These are phyloP conservation scores for Papilio polyxenes DNA, from an alignment of 1,140 invertebrate genomes.

Conservation along the genomic window DNA sequence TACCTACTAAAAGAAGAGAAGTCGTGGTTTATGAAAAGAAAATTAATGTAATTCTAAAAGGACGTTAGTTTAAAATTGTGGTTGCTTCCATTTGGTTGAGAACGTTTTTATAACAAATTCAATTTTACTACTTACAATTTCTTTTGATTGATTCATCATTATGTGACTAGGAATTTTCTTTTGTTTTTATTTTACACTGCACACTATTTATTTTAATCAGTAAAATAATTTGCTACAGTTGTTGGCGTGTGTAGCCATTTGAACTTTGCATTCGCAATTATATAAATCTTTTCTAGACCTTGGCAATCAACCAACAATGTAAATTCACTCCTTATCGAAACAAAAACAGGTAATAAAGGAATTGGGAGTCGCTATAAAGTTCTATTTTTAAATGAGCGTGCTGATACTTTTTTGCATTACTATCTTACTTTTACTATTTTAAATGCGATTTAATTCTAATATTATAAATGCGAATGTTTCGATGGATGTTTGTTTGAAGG, in stretches of 20 bases:
- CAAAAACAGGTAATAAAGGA: background rate
- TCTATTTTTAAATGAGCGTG: too few relatives aligned
- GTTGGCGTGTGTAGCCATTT: background rate
- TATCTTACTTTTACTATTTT: too few relatives aligned
- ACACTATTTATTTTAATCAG: background rate
- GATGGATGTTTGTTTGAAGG: too few relatives aligned
- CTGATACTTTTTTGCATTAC: too few relatives aligned
- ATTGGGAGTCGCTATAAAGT: background rate
- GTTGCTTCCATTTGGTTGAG: background rate
- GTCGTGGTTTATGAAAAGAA: too few relatives aligned
- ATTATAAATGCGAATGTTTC: too few relatives aligned
- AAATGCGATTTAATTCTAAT: too few relatives aligned
- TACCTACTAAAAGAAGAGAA: too few relatives aligned
- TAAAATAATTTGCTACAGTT: background rate
- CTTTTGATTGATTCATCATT: slow-evolving; percentile 16
- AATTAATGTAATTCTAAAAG: too few relatives aligned
- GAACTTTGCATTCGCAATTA: slow-evolving; percentile 16
- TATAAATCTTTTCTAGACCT: slow-evolving; percentile 15
- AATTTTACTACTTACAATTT: slow-evolving; percentile 21
- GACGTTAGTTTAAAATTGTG: too few relatives aligned
- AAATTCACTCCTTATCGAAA: background rate
- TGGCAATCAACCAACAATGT: slow-evolving; percentile 14
- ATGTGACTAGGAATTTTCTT: background rate
- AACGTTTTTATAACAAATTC: background rate
- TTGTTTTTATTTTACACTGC: background rate